A percentile compares a stretch with the other conserved stretches of the same genome.
These are phyloP conservation scores for Hormiphora californensis DNA, from an alignment of 37 sponge, comb jelly and placozoan genomes.

Conservation along the genomic window DNA sequence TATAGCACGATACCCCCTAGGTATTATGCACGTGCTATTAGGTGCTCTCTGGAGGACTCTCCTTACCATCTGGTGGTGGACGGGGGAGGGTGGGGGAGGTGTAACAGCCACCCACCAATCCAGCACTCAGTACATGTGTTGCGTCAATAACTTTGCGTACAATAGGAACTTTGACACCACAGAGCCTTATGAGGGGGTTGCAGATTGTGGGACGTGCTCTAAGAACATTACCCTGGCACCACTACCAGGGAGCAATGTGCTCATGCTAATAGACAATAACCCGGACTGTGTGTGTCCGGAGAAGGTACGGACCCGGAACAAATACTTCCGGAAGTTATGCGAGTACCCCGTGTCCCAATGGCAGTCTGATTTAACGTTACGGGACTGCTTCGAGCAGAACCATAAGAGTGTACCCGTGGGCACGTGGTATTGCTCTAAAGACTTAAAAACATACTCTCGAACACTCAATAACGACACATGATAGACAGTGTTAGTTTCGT, in stretches of 20 bases:
- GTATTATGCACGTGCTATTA: too few relatives aligned
- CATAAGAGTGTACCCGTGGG: too few relatives aligned
- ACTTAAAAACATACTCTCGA: too few relatives aligned
- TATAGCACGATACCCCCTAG: too few relatives aligned
- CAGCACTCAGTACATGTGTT: background rate
- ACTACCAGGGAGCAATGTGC: background rate
- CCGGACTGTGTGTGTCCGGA: slow-evolving; percentile 27
- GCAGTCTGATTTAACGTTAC: slow-evolving; percentile 8
- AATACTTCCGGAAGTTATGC: background rate
- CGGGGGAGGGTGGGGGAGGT: too few relatives aligned
- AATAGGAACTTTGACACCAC: background rate
- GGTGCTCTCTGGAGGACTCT: too few relatives aligned
- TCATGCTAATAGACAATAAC: slow-evolving; percentile 42
- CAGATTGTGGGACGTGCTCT: slow-evolving; percentile 3
- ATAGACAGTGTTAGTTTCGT: too few relatives aligned
- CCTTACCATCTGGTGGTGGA: too few relatives aligned
- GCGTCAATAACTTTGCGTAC: background rate
- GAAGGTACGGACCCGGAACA: background rate
- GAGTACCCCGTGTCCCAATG: slow-evolving; percentile 10
- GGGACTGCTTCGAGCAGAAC: slow-evolving; percentile 40
- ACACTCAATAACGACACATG: too few relatives aligned
- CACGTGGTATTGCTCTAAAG: too few relatives aligned
- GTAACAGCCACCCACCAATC: background rate
- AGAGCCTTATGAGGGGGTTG: background rate
- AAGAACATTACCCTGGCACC: slow-evolving; percentile 30